Evolutionary conservation across 2,113 vertebrate genomes (phyloP).

Genomic region (Uria aalge): DNA sequence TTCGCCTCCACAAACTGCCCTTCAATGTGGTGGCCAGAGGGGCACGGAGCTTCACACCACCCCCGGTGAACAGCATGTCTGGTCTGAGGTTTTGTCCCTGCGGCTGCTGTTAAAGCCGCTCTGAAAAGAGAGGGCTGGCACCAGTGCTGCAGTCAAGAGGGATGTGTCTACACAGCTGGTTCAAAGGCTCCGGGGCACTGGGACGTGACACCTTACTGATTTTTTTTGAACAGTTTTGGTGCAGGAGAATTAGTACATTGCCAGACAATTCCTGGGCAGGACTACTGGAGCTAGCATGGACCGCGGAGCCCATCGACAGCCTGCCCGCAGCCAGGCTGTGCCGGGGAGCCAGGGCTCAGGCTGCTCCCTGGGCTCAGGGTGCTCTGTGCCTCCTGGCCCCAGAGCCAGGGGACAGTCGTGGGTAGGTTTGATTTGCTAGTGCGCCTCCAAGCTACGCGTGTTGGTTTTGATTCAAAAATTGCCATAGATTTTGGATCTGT

Average conservation of each 20-base stretch:
- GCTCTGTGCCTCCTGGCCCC: neutral
- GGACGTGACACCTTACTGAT: neutral
- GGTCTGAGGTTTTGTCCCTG: neutral
- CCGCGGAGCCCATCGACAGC: neutral
- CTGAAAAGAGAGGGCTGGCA: neutral
- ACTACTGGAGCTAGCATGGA: neutral
- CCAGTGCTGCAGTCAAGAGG: neutral
- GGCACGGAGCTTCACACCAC: neutral
- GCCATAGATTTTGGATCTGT: neutral
- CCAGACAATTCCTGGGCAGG: neutral
- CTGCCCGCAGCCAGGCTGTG: accelerated
- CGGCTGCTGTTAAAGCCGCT: neutral
- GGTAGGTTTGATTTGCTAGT: neutral
- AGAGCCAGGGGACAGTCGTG: neutral
- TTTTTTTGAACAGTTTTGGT: neutral
- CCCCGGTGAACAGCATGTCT: no score
- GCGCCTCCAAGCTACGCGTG: neutral
- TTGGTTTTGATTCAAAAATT: neutral
- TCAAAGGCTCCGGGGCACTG: neutral
- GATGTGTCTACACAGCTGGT: neutral
- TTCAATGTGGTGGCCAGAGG: neutral
- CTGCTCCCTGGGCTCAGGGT: neutral
- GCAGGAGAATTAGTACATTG: neutral
- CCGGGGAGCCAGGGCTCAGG: accelerated
- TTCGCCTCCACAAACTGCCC: neutral